phyloP scores from a whole-genome alignment of 2,113 vertebrate genomes.

The Dasyprocta punctata region DNA sequence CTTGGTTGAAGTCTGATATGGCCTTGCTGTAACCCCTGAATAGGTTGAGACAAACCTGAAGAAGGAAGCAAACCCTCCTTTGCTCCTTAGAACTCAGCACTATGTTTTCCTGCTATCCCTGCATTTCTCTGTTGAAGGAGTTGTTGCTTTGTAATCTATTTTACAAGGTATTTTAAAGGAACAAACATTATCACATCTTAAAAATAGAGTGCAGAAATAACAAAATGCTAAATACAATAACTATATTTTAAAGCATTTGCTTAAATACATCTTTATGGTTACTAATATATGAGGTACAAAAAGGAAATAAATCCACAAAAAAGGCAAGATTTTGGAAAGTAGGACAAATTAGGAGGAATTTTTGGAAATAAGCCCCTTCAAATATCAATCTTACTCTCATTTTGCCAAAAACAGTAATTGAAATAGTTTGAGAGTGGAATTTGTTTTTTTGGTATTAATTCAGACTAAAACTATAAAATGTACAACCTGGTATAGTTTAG shows the following conservation, averaged over 20 bases:
- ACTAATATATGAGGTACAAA: conserved; percentile 37
- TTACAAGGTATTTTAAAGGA: conserved; percentile 35
- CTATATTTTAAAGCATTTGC: conserved; percentile 27
- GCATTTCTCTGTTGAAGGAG: background rate
- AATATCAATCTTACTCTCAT: background rate
- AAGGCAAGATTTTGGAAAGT: conserved; percentile 21
- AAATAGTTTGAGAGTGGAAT: conserved; percentile 5
- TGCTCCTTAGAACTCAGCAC: background rate
- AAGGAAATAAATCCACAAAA: conserved; percentile 33
- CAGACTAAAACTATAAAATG: background rate
- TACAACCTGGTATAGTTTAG: background rate
- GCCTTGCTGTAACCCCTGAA: background rate
- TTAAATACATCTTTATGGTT: conserved; percentile 54
- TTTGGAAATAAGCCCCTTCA: background rate
- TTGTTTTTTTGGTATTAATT: background rate
- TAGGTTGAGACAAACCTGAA: background rate
- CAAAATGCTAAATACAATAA: background rate
- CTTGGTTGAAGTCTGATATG: background rate
- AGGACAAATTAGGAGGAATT: background rate
- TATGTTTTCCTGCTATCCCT: background rate
- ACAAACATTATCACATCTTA: background rate
- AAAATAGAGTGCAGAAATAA: background rate
- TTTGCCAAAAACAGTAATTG: conserved; percentile 20
- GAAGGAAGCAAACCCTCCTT: background rate
- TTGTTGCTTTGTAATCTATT: background rate